Evolutionary conservation across 2,113 vertebrate genomes (phyloP), one percentile per base, ranked within the genome.

Genomic region (Antechinus stuartii): DNA sequence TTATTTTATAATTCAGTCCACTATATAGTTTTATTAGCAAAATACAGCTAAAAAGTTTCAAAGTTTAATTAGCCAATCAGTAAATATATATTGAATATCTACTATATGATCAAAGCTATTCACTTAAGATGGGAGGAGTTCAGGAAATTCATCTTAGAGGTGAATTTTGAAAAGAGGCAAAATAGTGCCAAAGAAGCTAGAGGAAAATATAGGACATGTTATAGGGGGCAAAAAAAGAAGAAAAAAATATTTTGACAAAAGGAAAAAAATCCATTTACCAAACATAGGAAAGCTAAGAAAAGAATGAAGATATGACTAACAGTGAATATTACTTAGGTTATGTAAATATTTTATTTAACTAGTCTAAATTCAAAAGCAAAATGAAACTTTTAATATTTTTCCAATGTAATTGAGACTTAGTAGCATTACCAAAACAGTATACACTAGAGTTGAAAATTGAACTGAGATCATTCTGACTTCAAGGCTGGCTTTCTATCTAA

Each of bases 41-140:
- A 1, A 27, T 89, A 30, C 0, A 54, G 16, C 3, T 92, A 30
- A 92, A n/a, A 10, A 92, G 0, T 92, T 30, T 53, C 35, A 68
- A 92, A 27, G 22, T 61, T 14, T n/a, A 93, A 92, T 89, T 92
- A 92, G 49, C 91, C 92, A 93, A 76, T 90, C 19, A 84, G 6
- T 8, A 53, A 47, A 27, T 61, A 30, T 90, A 76, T 84, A 8
- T 56, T n/a, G 9, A 49, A 84, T 50, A 0, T 23, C 35, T 76
- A 84, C 35, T 47, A 10, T 91, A 27, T 91, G 47, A 3, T 52
- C 2, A 53, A 56, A 56, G 56, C 35, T 90, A 2, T 8, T 93
- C 22, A 54, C 1, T 92, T 26, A 90, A 24, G 2, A 91, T 22
- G 93, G 93, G 8, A 14, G 89, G 11, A 0, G 1, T 91, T 92